Evolutionary conservation across 2,888 invertebrate species (phyloP), one percentile per base, ranked within the genome.

Genomic region (Andrena chrysosceles): DNA sequence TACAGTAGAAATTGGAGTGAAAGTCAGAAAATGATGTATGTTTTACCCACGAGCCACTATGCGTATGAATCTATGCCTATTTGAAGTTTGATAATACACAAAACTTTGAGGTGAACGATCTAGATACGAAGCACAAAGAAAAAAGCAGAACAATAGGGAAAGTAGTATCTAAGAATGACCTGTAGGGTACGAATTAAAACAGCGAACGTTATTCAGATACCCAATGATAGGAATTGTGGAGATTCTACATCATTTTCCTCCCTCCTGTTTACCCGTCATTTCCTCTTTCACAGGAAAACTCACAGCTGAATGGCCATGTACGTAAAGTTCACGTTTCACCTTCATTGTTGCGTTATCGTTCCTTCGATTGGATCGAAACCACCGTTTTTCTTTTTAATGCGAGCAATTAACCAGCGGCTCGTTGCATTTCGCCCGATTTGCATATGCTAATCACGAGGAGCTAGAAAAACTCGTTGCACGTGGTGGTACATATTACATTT

Each of bases 371-470:
- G 54, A 16, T 60, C 72, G 54, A 48, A 4, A 56, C 16, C 29
- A n/a, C 49, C 16, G 33, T n/a, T 49, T 69, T 59, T 42, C 59
- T 29, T 42, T 59, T 2, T 23, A 20, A 26, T 35, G 20, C 42
- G 35, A n/a, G 23, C 16, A 49, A 52, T 66, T 77, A 77, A 64
- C 56, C 0, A 33, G 16, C 48, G 42, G 6, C n/a, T 56, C 54
- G 63, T 71, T 62, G 48, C 23, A 49, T 54, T 71, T 80, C 10
- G 64, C 13, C 49, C n/a, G 48, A 66, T 66, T 60, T 77, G 64
- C 79, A 70, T 80, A 66, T 66, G 64, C 49, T 60, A 80, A 80
- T 35, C 35, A 13, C 13, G 52, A 26, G 56, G 23, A 10, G 33
- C 23, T 31, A 23, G 52, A 80, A 78, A 78, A 66, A 31, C 64